phyloP scores from a whole-genome alignment of 2,113 vertebrate species.

The Gnathonemus echidnorhynchus region DNA sequence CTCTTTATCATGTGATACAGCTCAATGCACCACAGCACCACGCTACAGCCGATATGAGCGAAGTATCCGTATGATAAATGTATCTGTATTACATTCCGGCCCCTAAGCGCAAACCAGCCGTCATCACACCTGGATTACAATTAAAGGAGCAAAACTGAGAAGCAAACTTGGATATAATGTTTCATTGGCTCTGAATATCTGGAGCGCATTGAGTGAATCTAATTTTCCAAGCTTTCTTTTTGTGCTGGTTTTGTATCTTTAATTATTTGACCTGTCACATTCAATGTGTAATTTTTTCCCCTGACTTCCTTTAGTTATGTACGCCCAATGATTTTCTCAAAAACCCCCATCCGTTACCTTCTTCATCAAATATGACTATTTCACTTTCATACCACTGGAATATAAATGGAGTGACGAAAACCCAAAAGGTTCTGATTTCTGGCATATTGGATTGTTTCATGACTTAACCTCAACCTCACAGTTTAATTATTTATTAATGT shows the following conservation, averaged over 20 bases:
- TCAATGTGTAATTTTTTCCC: background rate
- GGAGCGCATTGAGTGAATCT: background rate
- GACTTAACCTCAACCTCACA: background rate
- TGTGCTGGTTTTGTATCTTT: background rate
- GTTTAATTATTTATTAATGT: background rate
- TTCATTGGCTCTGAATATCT: background rate
- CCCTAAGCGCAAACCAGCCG: background rate
- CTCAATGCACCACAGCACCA: background rate
- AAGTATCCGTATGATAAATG: background rate
- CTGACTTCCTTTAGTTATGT: background rate
- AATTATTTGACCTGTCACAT: background rate
- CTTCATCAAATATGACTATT: background rate
- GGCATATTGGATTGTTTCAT: background rate
- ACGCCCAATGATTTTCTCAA: background rate
- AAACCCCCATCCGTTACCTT: background rate
- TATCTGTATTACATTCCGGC: background rate
- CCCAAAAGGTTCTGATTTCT: background rate
- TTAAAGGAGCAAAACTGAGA: background rate
- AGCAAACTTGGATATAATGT: background rate
- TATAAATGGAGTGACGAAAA: background rate
- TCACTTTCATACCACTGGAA: background rate
- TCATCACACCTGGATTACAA: background rate
- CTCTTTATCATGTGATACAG: background rate
- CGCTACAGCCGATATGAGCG: background rate
- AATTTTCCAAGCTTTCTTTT: background rate